Evolutionary conservation across 2,113 vertebrate genomes (phyloP).

Genomic region (Cervus canadensis): DNA sequence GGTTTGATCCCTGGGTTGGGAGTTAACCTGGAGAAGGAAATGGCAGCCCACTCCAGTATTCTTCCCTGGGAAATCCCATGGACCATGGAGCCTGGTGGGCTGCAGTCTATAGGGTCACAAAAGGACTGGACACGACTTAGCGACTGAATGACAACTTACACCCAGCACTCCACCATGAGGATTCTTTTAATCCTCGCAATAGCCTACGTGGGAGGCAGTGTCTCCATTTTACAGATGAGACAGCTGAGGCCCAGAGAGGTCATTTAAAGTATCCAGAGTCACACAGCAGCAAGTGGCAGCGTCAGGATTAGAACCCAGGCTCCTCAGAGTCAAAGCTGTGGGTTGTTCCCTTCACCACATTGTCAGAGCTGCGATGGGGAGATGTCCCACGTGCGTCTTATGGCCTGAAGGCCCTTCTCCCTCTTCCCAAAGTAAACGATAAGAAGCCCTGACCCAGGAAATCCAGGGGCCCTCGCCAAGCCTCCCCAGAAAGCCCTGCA

Average conservation of each 20-base stretch:
- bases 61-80: neutral
- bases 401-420: neutral
- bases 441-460: neutral
- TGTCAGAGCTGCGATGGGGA: neutral
- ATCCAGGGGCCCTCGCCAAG: neutral
- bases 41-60: neutral
- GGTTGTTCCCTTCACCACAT: neutral
- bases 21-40: neutral
- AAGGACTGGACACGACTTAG: neutral
- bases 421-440: neutral
- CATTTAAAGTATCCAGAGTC: neutral
- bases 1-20: neutral
- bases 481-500: neutral
- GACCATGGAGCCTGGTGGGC: neutral
- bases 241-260: neutral
- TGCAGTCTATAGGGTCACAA: neutral
- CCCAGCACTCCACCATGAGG: neutral
- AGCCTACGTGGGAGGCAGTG: neutral
- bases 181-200: neutral
- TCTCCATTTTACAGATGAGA: neutral
- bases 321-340: neutral
- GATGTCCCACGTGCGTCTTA: neutral
- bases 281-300: neutral
- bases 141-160: accelerated
- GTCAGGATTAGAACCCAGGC: neutral